phyloP scores from a whole-genome alignment of 1,140 invertebrate genomes.

The roundworm (Caenorhabditis elegans) region WBcel235 BX284606.5:6168001-6168500 shows the following conservation, averaged over 20 bases:
- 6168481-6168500: too few species aligned
- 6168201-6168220: constrained; percentile 8
- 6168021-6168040: not conserved
- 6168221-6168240: not conserved
- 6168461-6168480: too few species aligned
- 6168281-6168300: constrained; percentile 29
- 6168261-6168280: constrained; percentile 13
- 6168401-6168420: too few species aligned
- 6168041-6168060: not conserved
- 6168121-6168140: not conserved
- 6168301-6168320: constrained; percentile 24
- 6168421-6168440: too few species aligned
- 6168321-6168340: not conserved
- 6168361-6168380: not conserved
- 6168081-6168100: not conserved
- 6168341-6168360: not conserved
- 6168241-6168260: constrained; percentile 14
- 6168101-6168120: not conserved
- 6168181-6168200: not conserved
- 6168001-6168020: not conserved
- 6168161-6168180: not conserved
- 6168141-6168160: constrained; percentile 6
- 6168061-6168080: not conserved
- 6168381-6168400: not conserved
- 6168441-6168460: too few species aligned